These are phyloP conservation scores for Falco novaeseelandiae DNA, from an alignment of 2,797 vertebrate species.

Conservation along the genomic window DNA sequence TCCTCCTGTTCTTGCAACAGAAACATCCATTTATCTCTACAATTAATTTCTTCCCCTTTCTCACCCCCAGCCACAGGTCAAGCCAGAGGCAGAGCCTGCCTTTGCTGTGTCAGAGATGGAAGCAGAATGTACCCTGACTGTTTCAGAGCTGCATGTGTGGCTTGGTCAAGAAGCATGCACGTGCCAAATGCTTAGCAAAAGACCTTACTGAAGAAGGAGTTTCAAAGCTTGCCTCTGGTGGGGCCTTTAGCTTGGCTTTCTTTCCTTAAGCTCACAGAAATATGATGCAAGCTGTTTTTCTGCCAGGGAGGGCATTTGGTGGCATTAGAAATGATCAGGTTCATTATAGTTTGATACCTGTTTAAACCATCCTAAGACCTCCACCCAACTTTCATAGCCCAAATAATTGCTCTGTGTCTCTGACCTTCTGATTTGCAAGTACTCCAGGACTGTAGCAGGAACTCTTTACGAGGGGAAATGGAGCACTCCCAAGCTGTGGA, in stretches of 20 bases:
- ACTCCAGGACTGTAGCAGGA: background rate
- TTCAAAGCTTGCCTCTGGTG: background rate
- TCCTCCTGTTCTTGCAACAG: background rate
- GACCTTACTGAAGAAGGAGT: background rate
- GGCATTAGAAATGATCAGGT: background rate
- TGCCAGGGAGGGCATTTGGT: background rate
- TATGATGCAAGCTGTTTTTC: background rate
- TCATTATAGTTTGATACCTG: background rate
- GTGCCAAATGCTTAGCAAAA: background rate
- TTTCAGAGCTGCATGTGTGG: background rate
- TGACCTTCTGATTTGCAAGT: background rate
- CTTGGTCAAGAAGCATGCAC: background rate
- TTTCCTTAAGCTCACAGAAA: background rate
- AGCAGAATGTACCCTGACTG: rapidly evolving
- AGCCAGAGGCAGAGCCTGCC: background rate
- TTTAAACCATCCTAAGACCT: background rate
- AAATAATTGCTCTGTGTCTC: background rate
- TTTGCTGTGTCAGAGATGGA: rapidly evolving
- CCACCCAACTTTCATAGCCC: background rate
- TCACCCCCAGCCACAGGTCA: background rate
- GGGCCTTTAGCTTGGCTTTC: background rate
- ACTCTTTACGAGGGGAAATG: background rate
- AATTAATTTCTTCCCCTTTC: background rate
- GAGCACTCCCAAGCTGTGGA: background rate
- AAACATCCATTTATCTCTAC: background rate